These are phyloP conservation scores for Nephila pilipes DNA, from an alignment of 1,140 invertebrate genomes.

Conservation along the genomic window DNA sequence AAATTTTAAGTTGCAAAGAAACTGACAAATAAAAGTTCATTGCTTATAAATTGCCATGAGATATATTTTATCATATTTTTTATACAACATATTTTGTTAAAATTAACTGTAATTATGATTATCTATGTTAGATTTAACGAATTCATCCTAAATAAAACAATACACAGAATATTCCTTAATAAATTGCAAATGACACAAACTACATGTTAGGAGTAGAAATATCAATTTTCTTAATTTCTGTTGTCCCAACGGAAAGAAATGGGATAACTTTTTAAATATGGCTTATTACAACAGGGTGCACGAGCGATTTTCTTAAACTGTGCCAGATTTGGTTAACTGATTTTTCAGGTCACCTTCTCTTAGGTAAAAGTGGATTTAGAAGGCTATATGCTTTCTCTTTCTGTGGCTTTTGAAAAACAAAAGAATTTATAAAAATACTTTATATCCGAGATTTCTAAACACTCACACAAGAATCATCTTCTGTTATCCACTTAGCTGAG, in stretches of 20 bases:
- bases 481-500: neutral
- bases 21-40: no score
- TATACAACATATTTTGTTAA: no score
- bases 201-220: neutral
- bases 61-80: no score
- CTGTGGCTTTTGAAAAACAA: neutral
- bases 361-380: slow-evolving; percentile 13
- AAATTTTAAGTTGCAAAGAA: no score
- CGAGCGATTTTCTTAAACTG: slow-evolving; percentile 62
- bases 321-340: slow-evolving; percentile 70
- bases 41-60: no score
- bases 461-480: neutral
- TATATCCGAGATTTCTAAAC: neutral
- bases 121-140: neutral
- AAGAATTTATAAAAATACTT: neutral
- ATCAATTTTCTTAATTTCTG: neutral
- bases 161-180: neutral
- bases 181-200: neutral
- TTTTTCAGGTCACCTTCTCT: slow-evolving; percentile 48
- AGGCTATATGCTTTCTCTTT: slow-evolving; percentile 34
- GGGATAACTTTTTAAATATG: slow-evolving; percentile 49
- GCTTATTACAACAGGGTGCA: slow-evolving; percentile 65
- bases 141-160: neutral
- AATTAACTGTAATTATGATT: no score
- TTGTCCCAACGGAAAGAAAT: neutral